Evolutionary conservation across 2,888 invertebrate genomes (phyloP), one percentile per base, ranked within the genome.

Genomic region (Iphiclides podalirius): DNA sequence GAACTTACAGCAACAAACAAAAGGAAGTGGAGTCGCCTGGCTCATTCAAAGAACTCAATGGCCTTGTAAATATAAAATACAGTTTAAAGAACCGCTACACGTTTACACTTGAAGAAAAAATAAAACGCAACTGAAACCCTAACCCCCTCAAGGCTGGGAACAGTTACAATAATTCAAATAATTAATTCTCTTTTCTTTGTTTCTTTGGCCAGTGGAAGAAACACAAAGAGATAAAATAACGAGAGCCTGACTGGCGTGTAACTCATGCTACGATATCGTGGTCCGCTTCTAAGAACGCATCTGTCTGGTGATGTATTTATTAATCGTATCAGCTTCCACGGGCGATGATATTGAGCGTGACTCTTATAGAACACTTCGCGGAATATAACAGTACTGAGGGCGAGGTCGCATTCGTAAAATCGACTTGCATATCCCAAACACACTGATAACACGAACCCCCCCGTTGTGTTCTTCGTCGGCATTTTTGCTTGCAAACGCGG

Each of bases 241-340:
- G n/a, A n/a, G n/a, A n/a, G n/a, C 69, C 74, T 69, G 73, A 78
- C 68, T 64, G 66, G 63, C 58, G 66, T 49, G 69, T 76, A 79
- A 77, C 68, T 80, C 75, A 74, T 64, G 61, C 63, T 62, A 64
- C 59, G 64, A 70, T 79, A 76, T 76, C 71, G 65, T 63, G 51
- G 64, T n/a, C 64, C 69, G 68, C 58, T 86, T 86, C 83, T 80
- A 67, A 74, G 87, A 85, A 86, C 68, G 77, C 79, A 72, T 79
- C 75, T 68, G 76, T 73, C 76, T 75, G 72, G 67, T 71, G 71
- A 79, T 78, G 74, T 82, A 80, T 84, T 85, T 85, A 86, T 79
- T 78, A 74, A 75, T 71, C 73, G 77, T 81, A 85, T 86, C 85
- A 75, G 63, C 70, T 83, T 80, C 74, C 75, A 67, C 54, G 59